phyloP scores from a whole-genome alignment of 2,797 vertebrate genomes.

The Brachyalestes nurse region DNA sequence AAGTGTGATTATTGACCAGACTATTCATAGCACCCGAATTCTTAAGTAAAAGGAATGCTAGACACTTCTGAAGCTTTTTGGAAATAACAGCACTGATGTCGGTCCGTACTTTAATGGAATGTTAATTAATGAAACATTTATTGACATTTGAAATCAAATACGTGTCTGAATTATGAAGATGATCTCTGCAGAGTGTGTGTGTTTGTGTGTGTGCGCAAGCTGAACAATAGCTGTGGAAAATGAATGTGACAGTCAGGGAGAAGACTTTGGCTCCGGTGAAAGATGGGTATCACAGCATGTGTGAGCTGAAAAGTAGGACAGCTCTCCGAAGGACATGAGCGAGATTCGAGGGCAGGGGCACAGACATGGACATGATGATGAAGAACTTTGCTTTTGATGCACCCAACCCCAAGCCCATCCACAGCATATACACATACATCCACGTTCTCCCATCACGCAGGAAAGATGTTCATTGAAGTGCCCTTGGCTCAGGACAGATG shows the following conservation, averaged over 20 bases:
- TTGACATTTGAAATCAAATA: background rate
- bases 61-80: background rate
- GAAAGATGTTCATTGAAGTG: slow-evolving; percentile 39
- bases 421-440: slow-evolving; percentile 23
- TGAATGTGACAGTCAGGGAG: slow-evolving; percentile 50
- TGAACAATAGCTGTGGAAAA: slow-evolving; percentile 50
- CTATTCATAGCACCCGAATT: too few species aligned
- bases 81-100: background rate
- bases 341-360: slow-evolving; percentile 55
- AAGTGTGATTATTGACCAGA: too few species aligned
- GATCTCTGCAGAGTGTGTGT: background rate
- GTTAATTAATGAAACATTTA: background rate
- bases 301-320: slow-evolving; percentile 69
- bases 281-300: slow-evolving; percentile 71
- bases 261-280: slow-evolving; percentile 58
- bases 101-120: background rate
- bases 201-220: slow-evolving; percentile 9
- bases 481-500: slow-evolving; percentile 32
- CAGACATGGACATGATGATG: slow-evolving; percentile 46
- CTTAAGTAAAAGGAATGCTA: background rate
- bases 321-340: slow-evolving; percentile 71
- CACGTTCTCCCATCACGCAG: slow-evolving; percentile 33
- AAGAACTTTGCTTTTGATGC: slow-evolving; percentile 49
- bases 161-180: background rate
- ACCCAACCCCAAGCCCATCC: slow-evolving; percentile 40